phyloP scores from a whole-genome alignment of 2,113 vertebrate genomes.

The Semnornis frantzii region DNA sequence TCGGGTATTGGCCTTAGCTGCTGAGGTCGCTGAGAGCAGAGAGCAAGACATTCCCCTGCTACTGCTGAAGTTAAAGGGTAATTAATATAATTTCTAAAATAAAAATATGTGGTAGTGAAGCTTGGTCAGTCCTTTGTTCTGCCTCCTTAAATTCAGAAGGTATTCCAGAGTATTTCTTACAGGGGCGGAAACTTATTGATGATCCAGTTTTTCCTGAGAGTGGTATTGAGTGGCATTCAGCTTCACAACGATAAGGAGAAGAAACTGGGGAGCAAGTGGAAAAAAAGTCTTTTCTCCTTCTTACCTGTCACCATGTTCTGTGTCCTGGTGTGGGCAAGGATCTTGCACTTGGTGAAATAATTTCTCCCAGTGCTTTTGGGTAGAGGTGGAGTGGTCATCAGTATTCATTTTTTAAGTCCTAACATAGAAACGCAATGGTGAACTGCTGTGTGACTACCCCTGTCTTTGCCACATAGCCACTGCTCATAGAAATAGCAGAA shows the following conservation, averaged over 20 bases:
- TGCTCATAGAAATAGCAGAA: neutral
- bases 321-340: neutral
- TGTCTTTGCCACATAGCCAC: neutral
- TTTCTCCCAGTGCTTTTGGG: neutral
- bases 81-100: neutral
- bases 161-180: neutral
- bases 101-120: neutral
- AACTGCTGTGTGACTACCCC: neutral
- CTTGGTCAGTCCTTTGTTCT: neutral
- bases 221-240: neutral
- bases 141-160: neutral
- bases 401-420: neutral
- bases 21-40: slow-evolving; percentile 73
- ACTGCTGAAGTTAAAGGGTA: slow-evolving; percentile 81
- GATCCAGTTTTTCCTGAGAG: neutral
- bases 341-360: neutral
- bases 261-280: neutral
- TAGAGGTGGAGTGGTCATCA: neutral
- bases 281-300: neutral
- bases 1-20: slow-evolving; percentile 74
- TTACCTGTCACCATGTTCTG: neutral
- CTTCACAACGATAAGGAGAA: neutral
- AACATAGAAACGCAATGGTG: fast-evolving
- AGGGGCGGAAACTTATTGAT: neutral
- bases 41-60: slow-evolving; percentile 74